Evolutionary conservation across 1,140 invertebrate species (phyloP).

Genomic region (Zaprionus africanus): DNA sequence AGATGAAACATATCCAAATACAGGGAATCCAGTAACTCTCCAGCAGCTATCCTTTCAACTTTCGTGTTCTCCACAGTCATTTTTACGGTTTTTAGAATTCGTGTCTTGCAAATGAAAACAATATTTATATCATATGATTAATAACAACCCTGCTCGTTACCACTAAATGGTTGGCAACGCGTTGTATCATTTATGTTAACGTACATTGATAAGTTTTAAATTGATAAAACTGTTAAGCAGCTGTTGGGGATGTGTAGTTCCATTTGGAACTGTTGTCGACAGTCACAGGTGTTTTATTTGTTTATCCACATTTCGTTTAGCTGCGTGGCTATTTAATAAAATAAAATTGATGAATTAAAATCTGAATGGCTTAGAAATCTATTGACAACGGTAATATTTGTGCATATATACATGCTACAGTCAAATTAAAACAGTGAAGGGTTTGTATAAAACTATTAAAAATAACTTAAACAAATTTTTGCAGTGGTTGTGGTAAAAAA

Average conservation of each 20-base stretch:
- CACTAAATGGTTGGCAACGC: slow-evolving; percentile 32
- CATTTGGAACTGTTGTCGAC: neutral
- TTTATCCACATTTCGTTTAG: neutral
- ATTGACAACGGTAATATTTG: neutral
- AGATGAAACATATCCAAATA: slow-evolving; percentile 77
- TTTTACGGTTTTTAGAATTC: neutral
- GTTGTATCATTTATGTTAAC: neutral
- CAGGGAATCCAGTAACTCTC: slow-evolving; percentile 67
- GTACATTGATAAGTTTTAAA: neutral
- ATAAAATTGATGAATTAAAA: too few relatives aligned
- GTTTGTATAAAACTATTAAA: neutral
- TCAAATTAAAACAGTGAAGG: too few relatives aligned
- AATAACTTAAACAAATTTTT: neutral
- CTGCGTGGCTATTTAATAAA: neutral
- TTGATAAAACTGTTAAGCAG: neutral
- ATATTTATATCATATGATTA: slow-evolving; percentile 59
- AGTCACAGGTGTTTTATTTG: neutral
- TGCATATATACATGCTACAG: too few relatives aligned
- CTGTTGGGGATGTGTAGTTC: neutral
- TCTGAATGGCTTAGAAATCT: neutral
- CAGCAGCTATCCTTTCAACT: slow-evolving; percentile 49
- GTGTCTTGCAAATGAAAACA: slow-evolving; percentile 30
- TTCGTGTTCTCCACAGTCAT: slow-evolving; percentile 45
- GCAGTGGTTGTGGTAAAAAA: neutral
- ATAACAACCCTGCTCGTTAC: slow-evolving; percentile 36